Percentiles rank a stretch among this genome's conserved stretches.
These are phyloP conservation scores for Magallana angulata DNA, from an alignment of 1,140 invertebrate genomes.

Conservation along the genomic window DNA sequence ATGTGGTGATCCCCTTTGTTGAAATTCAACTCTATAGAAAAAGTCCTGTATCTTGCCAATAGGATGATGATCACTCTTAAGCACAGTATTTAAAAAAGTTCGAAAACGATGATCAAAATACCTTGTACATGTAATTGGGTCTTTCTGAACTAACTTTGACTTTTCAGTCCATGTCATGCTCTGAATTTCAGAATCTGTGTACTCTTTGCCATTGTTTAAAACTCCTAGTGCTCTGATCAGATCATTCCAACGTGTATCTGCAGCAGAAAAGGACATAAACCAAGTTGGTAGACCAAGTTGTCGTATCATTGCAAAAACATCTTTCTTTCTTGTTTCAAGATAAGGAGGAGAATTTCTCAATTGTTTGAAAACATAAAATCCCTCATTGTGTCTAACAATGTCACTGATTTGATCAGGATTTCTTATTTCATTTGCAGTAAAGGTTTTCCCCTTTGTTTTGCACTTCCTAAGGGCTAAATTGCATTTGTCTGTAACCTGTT, in stretches of 20 bases:
- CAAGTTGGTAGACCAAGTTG: slow-evolving; percentile 60
- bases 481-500: slow-evolving; percentile 43
- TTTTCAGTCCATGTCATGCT: slow-evolving; percentile 34
- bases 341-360: slow-evolving; percentile 61
- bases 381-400: slow-evolving; percentile 53
- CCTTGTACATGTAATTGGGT: slow-evolving; percentile 43
- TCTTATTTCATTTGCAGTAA: slow-evolving; percentile 46
- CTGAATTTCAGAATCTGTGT: slow-evolving; percentile 27
- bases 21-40: slow-evolving; percentile 48
- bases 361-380: slow-evolving; percentile 53
- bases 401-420: slow-evolving; percentile 39
- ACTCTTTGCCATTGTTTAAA: background rate
- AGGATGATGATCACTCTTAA: slow-evolving; percentile 27
- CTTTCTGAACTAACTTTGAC: slow-evolving; percentile 44
- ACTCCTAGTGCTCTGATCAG: slow-evolving; percentile 36
- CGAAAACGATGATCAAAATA: background rate
- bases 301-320: slow-evolving; percentile 67
- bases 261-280: slow-evolving; percentile 53
- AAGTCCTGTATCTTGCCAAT: background rate
- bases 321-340: slow-evolving; percentile 54
- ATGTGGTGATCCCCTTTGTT: slow-evolving; percentile 47
- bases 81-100: slow-evolving; percentile 17
- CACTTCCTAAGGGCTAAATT: slow-evolving; percentile 45
- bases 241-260: slow-evolving; percentile 57
- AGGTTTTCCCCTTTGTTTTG: slow-evolving; percentile 45